Conservation (phyloP, 2,888 invertebrate genomes). For the Amorpha juglandis region DNA sequence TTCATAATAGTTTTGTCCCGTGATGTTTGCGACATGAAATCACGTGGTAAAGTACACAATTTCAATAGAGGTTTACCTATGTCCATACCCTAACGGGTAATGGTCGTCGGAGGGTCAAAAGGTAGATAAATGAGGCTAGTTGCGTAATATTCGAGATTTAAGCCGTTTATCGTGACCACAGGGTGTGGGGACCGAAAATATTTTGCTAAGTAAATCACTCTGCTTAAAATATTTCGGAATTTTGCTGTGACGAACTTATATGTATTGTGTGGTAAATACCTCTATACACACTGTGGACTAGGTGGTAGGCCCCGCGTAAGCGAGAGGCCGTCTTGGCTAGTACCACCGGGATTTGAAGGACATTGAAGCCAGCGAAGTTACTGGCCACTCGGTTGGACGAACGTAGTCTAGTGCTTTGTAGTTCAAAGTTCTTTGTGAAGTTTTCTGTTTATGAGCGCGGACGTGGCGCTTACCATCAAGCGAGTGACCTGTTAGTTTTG, state of each 20-base stretch:
- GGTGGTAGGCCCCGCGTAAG: no score
- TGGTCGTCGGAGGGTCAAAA: conserved; percentile 16
- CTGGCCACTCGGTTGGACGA: no score
- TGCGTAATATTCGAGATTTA: conserved; percentile 12
- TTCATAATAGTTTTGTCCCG: neutral
- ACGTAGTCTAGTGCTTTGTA: no score
- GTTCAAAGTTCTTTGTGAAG: no score
- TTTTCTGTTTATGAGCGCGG: no score
- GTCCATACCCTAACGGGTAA: conserved; percentile 8
- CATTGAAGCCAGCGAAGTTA: no score
- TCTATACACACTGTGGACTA: neutral
- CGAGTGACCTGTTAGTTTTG: no score
- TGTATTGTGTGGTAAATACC: neutral
- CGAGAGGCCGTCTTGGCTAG: no score
- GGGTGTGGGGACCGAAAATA: conserved; percentile 1
- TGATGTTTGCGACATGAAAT: conserved; percentile 2
- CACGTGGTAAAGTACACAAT: conserved; percentile 4
- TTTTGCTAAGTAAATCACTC: conserved; percentile 17
- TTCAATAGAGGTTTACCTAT: conserved; percentile 15
- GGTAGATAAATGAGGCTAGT: conserved; percentile 18
- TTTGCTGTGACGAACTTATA: neutral
- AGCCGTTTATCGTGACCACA: conserved; percentile 11
- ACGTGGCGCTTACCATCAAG: no score
- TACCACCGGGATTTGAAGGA: no score
- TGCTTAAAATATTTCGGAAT: conserved; percentile 8